Evolutionary conservation across 2,888 invertebrate genomes (phyloP).

Genomic region (Hypsopygia costalis): DNA sequence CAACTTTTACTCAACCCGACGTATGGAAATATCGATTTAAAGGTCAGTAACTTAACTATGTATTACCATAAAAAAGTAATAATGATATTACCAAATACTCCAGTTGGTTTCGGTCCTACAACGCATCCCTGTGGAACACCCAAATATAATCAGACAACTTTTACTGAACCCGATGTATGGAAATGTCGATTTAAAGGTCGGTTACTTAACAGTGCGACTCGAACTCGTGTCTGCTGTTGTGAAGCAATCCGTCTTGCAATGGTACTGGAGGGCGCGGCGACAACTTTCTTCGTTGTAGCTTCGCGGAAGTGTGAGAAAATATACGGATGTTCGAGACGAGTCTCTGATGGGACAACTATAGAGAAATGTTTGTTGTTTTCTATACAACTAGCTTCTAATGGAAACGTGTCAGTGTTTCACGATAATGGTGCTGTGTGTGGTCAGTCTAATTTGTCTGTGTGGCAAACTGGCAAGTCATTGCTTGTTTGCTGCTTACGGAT

Average conservation of each 20-base stretch:
- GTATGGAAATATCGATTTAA: conserved; percentile 30
- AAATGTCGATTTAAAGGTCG: conserved; percentile 44
- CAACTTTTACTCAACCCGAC: neutral
- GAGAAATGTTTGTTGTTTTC: conserved; percentile 5
- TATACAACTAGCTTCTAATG: neutral
- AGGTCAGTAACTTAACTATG: conserved; percentile 59
- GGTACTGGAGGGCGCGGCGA: conserved; percentile 47
- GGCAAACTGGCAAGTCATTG: no score
- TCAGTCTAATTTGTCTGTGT: no score
- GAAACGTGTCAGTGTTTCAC: neutral
- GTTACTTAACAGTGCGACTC: conserved; percentile 39
- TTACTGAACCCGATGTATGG: conserved; percentile 6
- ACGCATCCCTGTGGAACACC: conserved; percentile 5
- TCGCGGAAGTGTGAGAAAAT: conserved; percentile 27
- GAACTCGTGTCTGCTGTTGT: conserved; percentile 17
- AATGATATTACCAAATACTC: no score
- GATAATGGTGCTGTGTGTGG: neutral
- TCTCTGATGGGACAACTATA: conserved; percentile 11
- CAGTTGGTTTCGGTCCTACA: conserved; percentile 5
- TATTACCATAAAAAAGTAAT: no score
- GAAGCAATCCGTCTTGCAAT: conserved; percentile 39
- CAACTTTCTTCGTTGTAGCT: conserved; percentile 48
- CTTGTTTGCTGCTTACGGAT: no score
- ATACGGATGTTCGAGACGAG: conserved; percentile 13
- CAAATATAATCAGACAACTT: conserved; percentile 1